phyloP scores from a whole-genome alignment of 2,888 invertebrate species.

The Spisula solida region DNA sequence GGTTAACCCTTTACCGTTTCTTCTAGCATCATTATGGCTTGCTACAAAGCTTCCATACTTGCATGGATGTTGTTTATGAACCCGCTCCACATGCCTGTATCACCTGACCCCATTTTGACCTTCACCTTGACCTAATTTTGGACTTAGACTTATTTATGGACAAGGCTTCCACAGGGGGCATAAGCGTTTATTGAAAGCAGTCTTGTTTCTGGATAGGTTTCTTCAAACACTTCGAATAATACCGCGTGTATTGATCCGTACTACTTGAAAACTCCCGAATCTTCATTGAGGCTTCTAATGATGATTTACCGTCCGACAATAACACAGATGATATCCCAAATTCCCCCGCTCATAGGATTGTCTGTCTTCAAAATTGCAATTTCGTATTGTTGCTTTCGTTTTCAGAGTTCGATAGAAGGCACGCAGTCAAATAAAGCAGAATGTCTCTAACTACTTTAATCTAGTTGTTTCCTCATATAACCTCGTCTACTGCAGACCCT shows the following conservation, averaged over 20 bases:
- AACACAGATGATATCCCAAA: constrained; percentile 22
- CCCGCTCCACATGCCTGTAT: no score
- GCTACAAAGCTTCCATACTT: no score
- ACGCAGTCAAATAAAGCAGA: neutral
- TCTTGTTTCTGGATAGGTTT: neutral
- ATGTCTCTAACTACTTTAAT: neutral
- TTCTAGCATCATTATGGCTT: no score
- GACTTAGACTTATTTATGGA: no score
- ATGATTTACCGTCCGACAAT: constrained; percentile 33
- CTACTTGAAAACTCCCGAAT: neutral
- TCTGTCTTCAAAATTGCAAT: constrained; percentile 10
- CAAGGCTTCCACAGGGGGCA: no score
- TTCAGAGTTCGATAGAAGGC: neutral
- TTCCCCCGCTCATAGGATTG: constrained; percentile 27
- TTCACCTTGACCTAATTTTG: no score
- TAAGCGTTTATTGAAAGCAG: no score
- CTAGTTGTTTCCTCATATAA: no score
- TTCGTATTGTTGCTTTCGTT: neutral
- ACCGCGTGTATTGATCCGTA: neutral
- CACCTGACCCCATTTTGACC: no score
- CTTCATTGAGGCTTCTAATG: constrained; percentile 22
- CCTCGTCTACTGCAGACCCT: no score
- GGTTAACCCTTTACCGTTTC: no score
- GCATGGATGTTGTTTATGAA: no score
- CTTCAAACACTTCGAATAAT: neutral